A percentile compares a stretch with the other conserved stretches of the same genome.
Evolutionary conservation across 2,888 invertebrate genomes (phyloP).

Genomic region (Drosophila mulleri): DNA sequence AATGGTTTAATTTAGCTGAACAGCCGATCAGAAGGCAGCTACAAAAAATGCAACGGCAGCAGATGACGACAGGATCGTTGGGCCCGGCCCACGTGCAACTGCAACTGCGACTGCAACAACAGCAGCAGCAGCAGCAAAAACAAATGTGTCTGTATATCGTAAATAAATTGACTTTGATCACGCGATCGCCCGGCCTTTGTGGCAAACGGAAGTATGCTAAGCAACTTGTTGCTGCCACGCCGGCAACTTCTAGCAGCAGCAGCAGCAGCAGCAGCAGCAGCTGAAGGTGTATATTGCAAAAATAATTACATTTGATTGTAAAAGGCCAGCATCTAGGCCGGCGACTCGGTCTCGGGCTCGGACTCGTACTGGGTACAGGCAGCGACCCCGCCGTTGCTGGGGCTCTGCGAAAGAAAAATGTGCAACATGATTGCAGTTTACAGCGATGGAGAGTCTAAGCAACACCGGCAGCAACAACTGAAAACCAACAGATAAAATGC

Average conservation of each 20-base stretch:
- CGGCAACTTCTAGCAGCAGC: slow-evolving; percentile 57
- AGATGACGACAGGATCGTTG: slow-evolving; percentile 82
- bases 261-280: slow-evolving; percentile 54
- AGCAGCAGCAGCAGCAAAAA: slow-evolving; percentile 57
- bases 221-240: slow-evolving; percentile 79
- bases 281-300: slow-evolving; percentile 81
- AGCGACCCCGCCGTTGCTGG: slow-evolving; percentile 17
- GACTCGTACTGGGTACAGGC: neutral
- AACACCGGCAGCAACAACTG: slow-evolving; percentile 50
- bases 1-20: slow-evolving; percentile 81
- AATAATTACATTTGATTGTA: slow-evolving; percentile 82
- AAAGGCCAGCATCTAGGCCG: slow-evolving; percentile 76
- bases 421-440: slow-evolving; percentile 84
- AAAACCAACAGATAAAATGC: slow-evolving; percentile 83
- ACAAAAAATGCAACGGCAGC: slow-evolving; percentile 55
- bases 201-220: slow-evolving; percentile 83
- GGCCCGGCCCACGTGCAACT: slow-evolving; percentile 74
- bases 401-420: slow-evolving; percentile 77
- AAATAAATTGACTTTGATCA: slow-evolving; percentile 85
- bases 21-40: slow-evolving; percentile 47
- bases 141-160: slow-evolving; percentile 81
- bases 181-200: slow-evolving; percentile 81
- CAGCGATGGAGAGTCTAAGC: slow-evolving; percentile 58
- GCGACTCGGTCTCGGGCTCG: slow-evolving; percentile 32
- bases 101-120: slow-evolving; percentile 52